These are phyloP conservation scores for Sitobion miscanthi DNA, from an alignment of 1,140 invertebrate genomes.

Conservation along the genomic window DNA sequence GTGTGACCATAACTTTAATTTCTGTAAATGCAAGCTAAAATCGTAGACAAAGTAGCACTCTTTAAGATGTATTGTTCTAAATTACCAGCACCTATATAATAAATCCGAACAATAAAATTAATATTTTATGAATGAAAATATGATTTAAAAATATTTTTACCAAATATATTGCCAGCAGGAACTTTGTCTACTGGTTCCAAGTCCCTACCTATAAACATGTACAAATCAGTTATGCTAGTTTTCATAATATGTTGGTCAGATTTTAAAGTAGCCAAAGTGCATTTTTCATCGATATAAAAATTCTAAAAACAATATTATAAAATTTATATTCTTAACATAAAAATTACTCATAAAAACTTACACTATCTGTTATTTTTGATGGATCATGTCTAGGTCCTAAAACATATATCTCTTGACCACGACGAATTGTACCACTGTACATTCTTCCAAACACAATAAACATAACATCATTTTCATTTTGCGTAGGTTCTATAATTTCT, in stretches of 20 bases:
- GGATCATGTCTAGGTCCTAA: slow-evolving; percentile 92
- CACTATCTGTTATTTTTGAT: slow-evolving; percentile 65
- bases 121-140: neutral
- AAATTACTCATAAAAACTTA: slow-evolving; percentile 55
- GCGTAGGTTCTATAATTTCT: neutral
- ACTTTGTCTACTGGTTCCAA: slow-evolving; percentile 80
- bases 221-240: slow-evolving; percentile 75
- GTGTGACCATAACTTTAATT: slow-evolving; percentile 77
- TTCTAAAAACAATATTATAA: slow-evolving; percentile 39
- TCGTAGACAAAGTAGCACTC: slow-evolving; percentile 88
- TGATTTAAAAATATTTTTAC: slow-evolving; percentile 61
- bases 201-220: slow-evolving; percentile 93
- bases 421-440: slow-evolving; percentile 84
- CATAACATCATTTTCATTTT: slow-evolving; percentile 67
- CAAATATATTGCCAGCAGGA: slow-evolving; percentile 88
- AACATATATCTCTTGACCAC: slow-evolving; percentile 80
- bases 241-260: slow-evolving; percentile 71
- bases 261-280: slow-evolving; percentile 73
- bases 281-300: slow-evolving; percentile 64
- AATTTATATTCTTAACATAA: neutral
- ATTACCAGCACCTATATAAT: slow-evolving; percentile 76
- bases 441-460: slow-evolving; percentile 94
- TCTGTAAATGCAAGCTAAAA: slow-evolving; percentile 86
- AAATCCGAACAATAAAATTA: neutral
- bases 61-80: slow-evolving; percentile 87